phyloP scores from a whole-genome alignment of 2,113 vertebrate species.

The Plestiodon gilberti region DNA sequence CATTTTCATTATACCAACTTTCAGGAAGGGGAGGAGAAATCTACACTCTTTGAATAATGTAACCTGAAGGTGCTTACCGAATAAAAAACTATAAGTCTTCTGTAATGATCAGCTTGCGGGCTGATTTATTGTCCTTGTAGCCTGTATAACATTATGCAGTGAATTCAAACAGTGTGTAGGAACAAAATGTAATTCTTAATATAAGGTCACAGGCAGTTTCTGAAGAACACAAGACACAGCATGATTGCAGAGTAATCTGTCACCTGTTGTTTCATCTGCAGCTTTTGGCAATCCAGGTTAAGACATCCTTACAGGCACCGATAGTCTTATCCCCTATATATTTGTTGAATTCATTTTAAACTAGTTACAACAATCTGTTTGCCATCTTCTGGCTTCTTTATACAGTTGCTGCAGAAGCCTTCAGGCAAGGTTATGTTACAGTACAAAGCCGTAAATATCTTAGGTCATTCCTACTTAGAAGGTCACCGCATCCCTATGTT shows the following conservation, averaged over 20 bases:
- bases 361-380: background rate
- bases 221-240: background rate
- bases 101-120: background rate
- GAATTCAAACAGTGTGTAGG: background rate
- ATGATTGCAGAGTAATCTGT: background rate
- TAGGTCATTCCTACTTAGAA: background rate
- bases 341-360: background rate
- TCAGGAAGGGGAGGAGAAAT: background rate
- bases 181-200: background rate
- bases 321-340: background rate
- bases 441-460: background rate
- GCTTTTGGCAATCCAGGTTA: background rate
- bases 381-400: background rate
- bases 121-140: slow-evolving; percentile 12
- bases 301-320: background rate
- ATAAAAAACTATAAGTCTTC: slow-evolving; percentile 2
- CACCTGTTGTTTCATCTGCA: background rate
- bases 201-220: background rate
- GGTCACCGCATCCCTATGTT: background rate
- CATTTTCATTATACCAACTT: slow-evolving; percentile 8
- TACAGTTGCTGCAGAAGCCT: no score
- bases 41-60: slow-evolving; percentile 10
- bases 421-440: background rate
- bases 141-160: background rate
- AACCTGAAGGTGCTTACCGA: background rate